Conservation (phyloP, 2,113 vertebrate species). For the Cyprinodon variegatus region DNA sequence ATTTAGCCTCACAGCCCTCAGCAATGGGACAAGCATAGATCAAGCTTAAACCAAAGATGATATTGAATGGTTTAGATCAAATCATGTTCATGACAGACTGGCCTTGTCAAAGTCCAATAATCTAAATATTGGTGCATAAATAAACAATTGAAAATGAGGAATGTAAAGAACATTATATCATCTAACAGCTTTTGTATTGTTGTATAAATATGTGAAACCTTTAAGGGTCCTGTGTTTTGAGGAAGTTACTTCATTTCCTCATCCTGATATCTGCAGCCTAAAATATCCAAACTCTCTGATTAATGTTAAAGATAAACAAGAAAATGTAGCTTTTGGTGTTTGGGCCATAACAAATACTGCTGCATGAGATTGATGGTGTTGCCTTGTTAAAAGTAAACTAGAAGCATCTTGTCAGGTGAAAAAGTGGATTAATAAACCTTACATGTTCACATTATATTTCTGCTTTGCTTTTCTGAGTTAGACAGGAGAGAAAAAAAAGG, state of each 20-base stretch:
- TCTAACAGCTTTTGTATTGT: not conserved
- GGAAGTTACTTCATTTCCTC: slow-evolving; percentile 12
- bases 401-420: slow-evolving; percentile 16
- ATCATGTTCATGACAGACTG: no score
- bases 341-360: slow-evolving; percentile 42
- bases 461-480: not conserved
- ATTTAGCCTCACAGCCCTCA: no score
- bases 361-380: slow-evolving; percentile 20
- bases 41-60: no score
- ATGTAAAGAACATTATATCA: no score
- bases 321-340: slow-evolving; percentile 36
- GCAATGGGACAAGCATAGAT: no score
- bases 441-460: no score
- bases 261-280: slow-evolving; percentile 14
- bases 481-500: not conserved
- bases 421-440: not conserved
- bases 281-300: slow-evolving; percentile 43
- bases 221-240: slow-evolving; percentile 5
- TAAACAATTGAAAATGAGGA: no score
- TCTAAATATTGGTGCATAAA: no score
- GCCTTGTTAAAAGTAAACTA: slow-evolving; percentile 10
- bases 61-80: no score
- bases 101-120: not conserved
- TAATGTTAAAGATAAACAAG: slow-evolving; percentile 48
- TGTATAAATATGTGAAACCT: not conserved